These are phyloP conservation scores for Philhelius pedissequus DNA, from an alignment of 2,888 invertebrate species.

Conservation along the genomic window DNA sequence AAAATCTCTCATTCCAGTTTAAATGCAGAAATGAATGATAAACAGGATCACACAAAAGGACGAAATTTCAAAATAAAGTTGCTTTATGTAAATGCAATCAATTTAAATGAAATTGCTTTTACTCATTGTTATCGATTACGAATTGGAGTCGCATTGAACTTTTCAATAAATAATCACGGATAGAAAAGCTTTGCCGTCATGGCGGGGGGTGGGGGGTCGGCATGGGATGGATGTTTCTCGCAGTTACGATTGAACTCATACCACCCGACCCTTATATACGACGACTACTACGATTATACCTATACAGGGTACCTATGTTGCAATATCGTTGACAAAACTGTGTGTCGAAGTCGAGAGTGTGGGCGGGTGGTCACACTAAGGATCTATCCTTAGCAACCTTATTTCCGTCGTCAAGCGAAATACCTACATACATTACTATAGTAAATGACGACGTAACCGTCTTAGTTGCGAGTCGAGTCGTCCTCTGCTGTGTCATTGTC, in stretches of 20 bases:
- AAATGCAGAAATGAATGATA: conserved; percentile 40
- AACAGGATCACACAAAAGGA: conserved; percentile 57
- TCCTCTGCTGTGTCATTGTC: conserved; percentile 4
- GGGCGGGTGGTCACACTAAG: not conserved
- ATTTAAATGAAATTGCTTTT: conserved; percentile 68
- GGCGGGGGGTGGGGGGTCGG: not conserved
- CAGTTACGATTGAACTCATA: not conserved
- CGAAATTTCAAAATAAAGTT: conserved; percentile 64
- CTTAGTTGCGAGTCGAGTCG: not conserved
- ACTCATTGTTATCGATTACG: conserved; percentile 66
- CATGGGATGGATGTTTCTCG: not conserved
- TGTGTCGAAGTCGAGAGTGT: not conserved
- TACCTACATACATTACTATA: not conserved
- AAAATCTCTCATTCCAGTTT: not conserved
- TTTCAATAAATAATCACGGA: conserved; percentile 60
- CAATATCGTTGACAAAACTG: conserved; percentile 44
- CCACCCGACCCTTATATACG: too few species aligned
- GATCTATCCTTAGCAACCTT: not conserved
- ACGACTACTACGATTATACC: not conserved
- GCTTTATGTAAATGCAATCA: conserved; percentile 68
- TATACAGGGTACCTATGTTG: too few species aligned
- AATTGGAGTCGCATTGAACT: conserved; percentile 67
- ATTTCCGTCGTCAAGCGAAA: not conserved
- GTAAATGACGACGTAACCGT: not conserved
- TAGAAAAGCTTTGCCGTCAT: too few species aligned